Conservation (phyloP, 1,140 invertebrate genomes). For the Spodoptera frugiperda region DNA sequence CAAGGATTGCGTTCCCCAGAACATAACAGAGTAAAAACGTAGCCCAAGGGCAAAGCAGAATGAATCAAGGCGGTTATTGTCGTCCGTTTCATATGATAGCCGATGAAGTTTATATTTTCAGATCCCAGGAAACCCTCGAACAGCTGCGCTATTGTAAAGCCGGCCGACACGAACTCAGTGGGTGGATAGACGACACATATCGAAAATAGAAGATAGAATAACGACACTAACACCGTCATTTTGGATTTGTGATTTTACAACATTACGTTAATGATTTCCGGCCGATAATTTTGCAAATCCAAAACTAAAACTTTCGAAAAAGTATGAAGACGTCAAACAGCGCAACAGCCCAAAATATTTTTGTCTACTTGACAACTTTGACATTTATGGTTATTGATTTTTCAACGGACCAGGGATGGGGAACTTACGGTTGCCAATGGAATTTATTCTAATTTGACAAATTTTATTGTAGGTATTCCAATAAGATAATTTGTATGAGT, state of each 20-base stretch:
- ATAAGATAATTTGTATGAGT: too few species aligned
- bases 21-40: slow-evolving; percentile 84
- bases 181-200: slow-evolving; percentile 92
- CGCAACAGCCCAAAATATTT: slow-evolving; percentile 1
- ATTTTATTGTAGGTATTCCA: too few species aligned
- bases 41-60: slow-evolving; percentile 90
- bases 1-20: slow-evolving; percentile 67
- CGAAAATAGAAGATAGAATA: slow-evolving; percentile 90
- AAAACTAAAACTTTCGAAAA: background rate
- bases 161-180: slow-evolving; percentile 90
- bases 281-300: background rate
- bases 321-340: background rate
- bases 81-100: slow-evolving; percentile 91
- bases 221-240: slow-evolving; percentile 87
- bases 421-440: slow-evolving; percentile 29
- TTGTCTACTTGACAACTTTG: slow-evolving; percentile 12
- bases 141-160: slow-evolving; percentile 90
- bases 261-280: slow-evolving; percentile 8
- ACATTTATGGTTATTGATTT: slow-evolving; percentile 26
- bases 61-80: slow-evolving; percentile 89
- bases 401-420: slow-evolving; percentile 7
- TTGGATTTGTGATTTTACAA: slow-evolving; percentile 38
- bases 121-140: slow-evolving; percentile 89
- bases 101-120: slow-evolving; percentile 90
- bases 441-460: too few species aligned